Conservation (phyloP, 2,888 invertebrate species). For the Erebia palarica region DNA sequence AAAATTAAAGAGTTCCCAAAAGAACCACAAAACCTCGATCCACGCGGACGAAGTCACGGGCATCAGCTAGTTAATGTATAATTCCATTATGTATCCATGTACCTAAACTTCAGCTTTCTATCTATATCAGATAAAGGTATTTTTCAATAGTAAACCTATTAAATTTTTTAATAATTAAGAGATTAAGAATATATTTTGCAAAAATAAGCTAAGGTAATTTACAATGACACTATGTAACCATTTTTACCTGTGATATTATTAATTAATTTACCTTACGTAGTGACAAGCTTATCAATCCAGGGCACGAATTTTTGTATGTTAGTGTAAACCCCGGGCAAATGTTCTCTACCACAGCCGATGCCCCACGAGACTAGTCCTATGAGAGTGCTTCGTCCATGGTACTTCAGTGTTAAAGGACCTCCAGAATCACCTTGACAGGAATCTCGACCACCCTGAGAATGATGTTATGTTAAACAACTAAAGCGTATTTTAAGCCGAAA, state of each 20-base stretch:
- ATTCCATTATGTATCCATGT: too few relatives aligned
- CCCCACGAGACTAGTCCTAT: constrained; percentile 96
- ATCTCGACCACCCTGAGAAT: constrained; percentile 85
- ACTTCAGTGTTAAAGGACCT: constrained; percentile 92
- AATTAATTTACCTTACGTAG: not conserved
- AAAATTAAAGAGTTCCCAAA: too few relatives aligned
- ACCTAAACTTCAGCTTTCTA: too few relatives aligned
- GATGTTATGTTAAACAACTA: not conserved
- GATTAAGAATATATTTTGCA: too few relatives aligned
- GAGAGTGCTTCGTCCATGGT: constrained; percentile 92
- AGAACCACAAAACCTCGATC: too few relatives aligned
- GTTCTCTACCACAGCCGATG: constrained; percentile 94
- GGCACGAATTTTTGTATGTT: constrained; percentile 96
- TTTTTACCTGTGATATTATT: too few relatives aligned
- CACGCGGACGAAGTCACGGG: too few relatives aligned
- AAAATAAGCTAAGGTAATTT: too few relatives aligned
- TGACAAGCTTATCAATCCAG: constrained; percentile 89
- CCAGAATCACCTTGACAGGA: constrained; percentile 92
- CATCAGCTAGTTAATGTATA: not conserved
- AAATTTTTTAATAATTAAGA: not conserved
- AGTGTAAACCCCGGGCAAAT: constrained; percentile 95
- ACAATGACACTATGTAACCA: too few relatives aligned
- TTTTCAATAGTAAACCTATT: too few relatives aligned
- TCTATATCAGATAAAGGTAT: not conserved
- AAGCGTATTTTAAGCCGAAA: too few relatives aligned